Percentiles rank a stretch among this genome's conserved stretches.
Conservation (phyloP, 2,113 vertebrate genomes). For the Mola mola region DNA sequence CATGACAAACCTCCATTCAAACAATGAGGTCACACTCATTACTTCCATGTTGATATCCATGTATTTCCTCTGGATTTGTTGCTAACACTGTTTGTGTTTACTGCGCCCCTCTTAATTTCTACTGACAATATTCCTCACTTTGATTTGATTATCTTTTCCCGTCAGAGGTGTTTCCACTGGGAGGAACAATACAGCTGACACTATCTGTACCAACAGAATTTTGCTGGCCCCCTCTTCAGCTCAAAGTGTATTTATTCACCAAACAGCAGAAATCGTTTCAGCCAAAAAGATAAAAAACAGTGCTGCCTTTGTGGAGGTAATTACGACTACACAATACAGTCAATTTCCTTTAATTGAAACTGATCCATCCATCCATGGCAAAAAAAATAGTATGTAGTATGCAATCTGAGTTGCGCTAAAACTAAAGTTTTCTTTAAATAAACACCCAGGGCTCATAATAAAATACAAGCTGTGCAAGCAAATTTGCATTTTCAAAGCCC, state of each 20-base stretch:
- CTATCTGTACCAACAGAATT: not conserved
- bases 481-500: constrained; percentile 23
- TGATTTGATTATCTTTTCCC: constrained; percentile 9
- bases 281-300: constrained; percentile 17
- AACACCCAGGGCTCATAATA: constrained; percentile 13
- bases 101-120: not conserved
- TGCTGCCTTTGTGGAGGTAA: constrained; percentile 21
- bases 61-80: not conserved
- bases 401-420: constrained; percentile 1
- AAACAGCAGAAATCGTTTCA: constrained; percentile 32
- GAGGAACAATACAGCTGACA: not conserved
- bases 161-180: not conserved
- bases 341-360: constrained; percentile 39
- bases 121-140: constrained; percentile 6
- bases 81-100: not conserved
- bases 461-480: constrained; percentile 9
- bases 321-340: constrained; percentile 32
- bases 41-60: not conserved
- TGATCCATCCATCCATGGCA: constrained; percentile 20
- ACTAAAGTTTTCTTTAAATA: constrained; percentile 29
- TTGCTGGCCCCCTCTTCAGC: constrained; percentile 1
- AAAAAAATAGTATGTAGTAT: constrained; percentile 1
- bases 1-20: constrained; percentile 24
- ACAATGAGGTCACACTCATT: constrained; percentile 44
- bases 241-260: constrained; percentile 23